Evolutionary conservation across 2,113 vertebrate species (phyloP), one percentile per base, ranked within the genome.

Genomic region (Pomatostomus ruficeps): DNA sequence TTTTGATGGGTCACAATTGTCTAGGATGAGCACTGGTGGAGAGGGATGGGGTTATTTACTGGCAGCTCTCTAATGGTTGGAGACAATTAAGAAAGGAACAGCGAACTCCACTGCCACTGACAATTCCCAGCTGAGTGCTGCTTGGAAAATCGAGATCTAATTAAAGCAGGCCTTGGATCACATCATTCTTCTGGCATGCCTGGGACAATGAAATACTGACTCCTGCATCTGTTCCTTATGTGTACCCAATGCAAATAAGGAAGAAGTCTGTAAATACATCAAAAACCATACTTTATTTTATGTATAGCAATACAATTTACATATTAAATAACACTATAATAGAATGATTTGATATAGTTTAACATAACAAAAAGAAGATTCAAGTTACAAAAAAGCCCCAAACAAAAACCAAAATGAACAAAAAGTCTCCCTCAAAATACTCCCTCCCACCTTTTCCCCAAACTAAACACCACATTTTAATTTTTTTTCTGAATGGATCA

Each of bases 221-320:
- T 93, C 10, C 40, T 52, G 88, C 90, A 91, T 88, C 90, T 88
- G 94, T 66, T 83, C n/a, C 40, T 19, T 61, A 4, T 91, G 84
- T 45, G 85, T 42, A 66, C 57, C 42, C 24, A 9, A 88, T 92
- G 92, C 92, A 96, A 97, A 95, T 92, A 96, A 93, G 86, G 83
- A 85, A 63, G 88, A 61, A 95, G 89, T 85, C 97, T 72, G 36
- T 97, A 98, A 98, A 98, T 98, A 99, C 99, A 99, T 99, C 99
- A 99, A 99, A 99, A 99, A 98, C 98, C 98, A 99, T 99, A 99
- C 98, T 99, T 99, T 99, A 99, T 99, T 99, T 99, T 98, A 99
- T 99, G 99, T 99, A 99, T 99, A 98, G 98, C 99, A 99, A 99
- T 99, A 99, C 99, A 98, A 99, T 99, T 99, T 99, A 99, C 99